Base-by-base conservation (phyloP, 2,113 vertebrate genomes). In the Ceratotherium simum region DNA sequence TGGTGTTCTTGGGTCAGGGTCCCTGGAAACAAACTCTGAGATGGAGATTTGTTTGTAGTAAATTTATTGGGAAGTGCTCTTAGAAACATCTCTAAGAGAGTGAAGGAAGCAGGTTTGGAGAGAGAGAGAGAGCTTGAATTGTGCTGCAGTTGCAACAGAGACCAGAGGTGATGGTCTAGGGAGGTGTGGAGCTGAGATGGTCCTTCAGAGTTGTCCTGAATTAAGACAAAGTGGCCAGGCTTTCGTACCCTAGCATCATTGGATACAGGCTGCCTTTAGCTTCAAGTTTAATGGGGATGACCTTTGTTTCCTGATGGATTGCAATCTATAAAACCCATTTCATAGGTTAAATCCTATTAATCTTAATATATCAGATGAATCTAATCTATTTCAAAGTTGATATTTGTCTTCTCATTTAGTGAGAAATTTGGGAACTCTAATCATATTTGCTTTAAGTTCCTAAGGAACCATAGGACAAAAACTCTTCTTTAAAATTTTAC, bases 341-440 rank as follows among this genome's bases (percentile, higher is more conserved):
- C 75, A 73, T 46, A 81, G n/a, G 7, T n/a, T 78, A 81, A 93
- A 54, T 56, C 9, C 23, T 64, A 75, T 95, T 72, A 10, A 82
- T 23, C 16, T 85, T 75, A 80, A 80, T 78, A 69, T 46, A 82
- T 58, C 46, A 83, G 23, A 87, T 70, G 46, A 70, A 75, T 29
- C 42, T 64, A 78, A 46, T 42, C 14, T n/a, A 91, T 69, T 91
- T 65, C 48, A 96, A 88, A 7, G 31, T 33, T 67, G 46, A n/a
- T 58, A 95, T 89, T 91, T 76, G 27, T 83, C 25, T 92, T 85
- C 33, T 81, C 58, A 69, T 81, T 75, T 75, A 76, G 16, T 60
- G 16, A 88, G 64, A 88, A 78, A 80, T 75, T 79, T 88, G 56
- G 23, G 11, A 67, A 36, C n/a, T 69, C 11, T 96, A 42, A 82